These are phyloP conservation scores for Heterodera schachtii DNA, from an alignment of 1,140 invertebrate species.

Conservation along the genomic window DNA sequence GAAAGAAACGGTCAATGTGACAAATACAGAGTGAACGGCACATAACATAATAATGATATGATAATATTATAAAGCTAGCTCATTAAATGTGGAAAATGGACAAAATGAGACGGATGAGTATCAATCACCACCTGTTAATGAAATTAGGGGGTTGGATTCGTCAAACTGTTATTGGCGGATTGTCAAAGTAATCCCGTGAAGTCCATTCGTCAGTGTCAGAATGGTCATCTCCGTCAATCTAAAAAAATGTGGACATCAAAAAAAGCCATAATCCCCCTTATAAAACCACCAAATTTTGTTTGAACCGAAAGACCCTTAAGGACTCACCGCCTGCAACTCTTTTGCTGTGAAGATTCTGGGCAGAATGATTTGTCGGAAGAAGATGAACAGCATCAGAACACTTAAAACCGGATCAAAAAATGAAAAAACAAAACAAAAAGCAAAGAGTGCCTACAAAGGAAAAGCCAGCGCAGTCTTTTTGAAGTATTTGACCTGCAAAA, in stretches of 20 bases:
- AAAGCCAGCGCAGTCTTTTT: slow-evolving; percentile 54
- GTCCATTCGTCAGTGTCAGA: slow-evolving; percentile 58
- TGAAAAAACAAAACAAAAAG: background rate
- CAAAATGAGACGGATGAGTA: background rate
- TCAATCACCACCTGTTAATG: background rate
- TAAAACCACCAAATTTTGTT: background rate
- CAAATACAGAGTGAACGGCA: background rate
- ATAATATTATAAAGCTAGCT: background rate
- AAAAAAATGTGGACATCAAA: slow-evolving; percentile 11
- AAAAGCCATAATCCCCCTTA: background rate
- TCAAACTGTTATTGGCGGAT: slow-evolving; percentile 13
- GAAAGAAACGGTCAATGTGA: background rate
- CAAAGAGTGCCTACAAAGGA: slow-evolving; percentile 43
- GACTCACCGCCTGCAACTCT: slow-evolving; percentile 57
- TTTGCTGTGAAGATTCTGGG: slow-evolving; percentile 56
- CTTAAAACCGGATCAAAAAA: background rate
- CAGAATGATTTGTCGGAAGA: slow-evolving; percentile 52
- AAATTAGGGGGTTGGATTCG: slow-evolving; percentile 32
- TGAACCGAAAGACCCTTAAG: background rate
- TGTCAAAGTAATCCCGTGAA: slow-evolving; percentile 54
- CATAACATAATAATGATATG: background rate
- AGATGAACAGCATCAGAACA: slow-evolving; percentile 59
- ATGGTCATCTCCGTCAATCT: slow-evolving; percentile 56
- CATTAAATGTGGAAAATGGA: background rate
- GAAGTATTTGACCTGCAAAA: slow-evolving; percentile 33